Percentiles rank a stretch among this genome's conserved stretches.
phyloP scores from a whole-genome alignment of 2,113 vertebrate species.

The Ceratotherium simum region DNA sequence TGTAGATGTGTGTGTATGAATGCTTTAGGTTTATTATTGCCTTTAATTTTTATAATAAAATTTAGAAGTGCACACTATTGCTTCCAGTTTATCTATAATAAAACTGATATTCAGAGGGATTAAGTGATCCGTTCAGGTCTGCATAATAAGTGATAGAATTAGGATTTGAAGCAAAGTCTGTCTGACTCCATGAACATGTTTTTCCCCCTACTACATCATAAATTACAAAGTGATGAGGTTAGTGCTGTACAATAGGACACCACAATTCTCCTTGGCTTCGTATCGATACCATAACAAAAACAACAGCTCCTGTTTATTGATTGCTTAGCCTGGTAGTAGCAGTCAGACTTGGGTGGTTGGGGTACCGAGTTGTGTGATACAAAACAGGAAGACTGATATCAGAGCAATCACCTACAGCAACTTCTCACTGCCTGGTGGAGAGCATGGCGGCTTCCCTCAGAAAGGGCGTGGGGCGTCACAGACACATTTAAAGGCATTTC shows the following conservation, averaged over 20 bases:
- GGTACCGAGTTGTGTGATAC: neutral
- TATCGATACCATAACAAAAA: neutral
- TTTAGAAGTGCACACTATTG: neutral
- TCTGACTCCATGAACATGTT: neutral
- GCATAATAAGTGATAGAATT: neutral
- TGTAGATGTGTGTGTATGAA: neutral
- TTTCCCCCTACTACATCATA: neutral
- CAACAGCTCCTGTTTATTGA: neutral
- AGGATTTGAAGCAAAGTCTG: neutral
- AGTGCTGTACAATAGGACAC: neutral
- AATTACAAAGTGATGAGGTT: neutral
- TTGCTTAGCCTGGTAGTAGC: neutral
- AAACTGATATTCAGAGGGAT: constrained; percentile 48
- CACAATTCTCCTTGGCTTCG: neutral
- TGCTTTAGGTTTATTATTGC: neutral
- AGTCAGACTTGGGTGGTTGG: neutral
- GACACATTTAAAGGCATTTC: neutral
- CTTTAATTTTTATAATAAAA: constrained; percentile 50
- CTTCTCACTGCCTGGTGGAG: neutral
- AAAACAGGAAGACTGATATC: neutral
- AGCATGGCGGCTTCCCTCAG: neutral
- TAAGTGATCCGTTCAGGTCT: neutral
- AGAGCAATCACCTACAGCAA: neutral
- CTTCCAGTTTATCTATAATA: neutral
- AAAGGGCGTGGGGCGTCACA: neutral